These are phyloP conservation scores for Synanthedon myopaeformis DNA, from an alignment of 2,888 invertebrate genomes.

Conservation along the genomic window DNA sequence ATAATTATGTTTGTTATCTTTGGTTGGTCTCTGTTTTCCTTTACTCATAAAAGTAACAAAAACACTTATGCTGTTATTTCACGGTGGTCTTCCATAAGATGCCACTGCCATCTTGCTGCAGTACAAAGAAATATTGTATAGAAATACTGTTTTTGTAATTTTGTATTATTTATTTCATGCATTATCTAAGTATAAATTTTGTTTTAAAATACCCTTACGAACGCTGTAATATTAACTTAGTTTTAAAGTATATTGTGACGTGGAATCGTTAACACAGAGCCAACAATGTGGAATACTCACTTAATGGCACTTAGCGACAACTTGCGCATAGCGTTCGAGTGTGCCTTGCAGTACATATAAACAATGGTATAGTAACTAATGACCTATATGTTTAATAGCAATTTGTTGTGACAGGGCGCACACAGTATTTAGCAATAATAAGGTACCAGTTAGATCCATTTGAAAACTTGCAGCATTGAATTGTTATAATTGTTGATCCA, in stretches of 20 bases:
- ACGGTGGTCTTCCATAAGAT: no score
- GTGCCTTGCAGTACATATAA: background rate
- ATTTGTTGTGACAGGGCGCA: no score
- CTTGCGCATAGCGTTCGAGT: conserved; percentile 1
- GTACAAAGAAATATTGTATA: no score
- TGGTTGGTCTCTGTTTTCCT: no score
- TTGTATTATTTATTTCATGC: no score
- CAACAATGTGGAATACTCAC: conserved; percentile 1
- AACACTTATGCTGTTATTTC: no score
- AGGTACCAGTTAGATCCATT: background rate
- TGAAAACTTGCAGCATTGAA: background rate
- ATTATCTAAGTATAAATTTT: no score
- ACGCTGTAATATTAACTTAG: conserved; percentile 1
- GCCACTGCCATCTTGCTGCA: no score
- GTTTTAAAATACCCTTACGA: background rate
- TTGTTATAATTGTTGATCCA: background rate
- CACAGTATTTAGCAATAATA: background rate
- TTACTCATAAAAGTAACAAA: no score
- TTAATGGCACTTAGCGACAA: conserved; percentile 7
- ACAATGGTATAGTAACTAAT: background rate
- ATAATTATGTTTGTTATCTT: no score
- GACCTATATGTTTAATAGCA: no score
- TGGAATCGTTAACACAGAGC: background rate
- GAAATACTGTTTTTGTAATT: no score
- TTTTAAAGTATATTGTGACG: background rate